These are phyloP conservation scores for Phaedon cochleariae DNA, from an alignment of 2,888 invertebrate genomes.

Conservation along the genomic window DNA sequence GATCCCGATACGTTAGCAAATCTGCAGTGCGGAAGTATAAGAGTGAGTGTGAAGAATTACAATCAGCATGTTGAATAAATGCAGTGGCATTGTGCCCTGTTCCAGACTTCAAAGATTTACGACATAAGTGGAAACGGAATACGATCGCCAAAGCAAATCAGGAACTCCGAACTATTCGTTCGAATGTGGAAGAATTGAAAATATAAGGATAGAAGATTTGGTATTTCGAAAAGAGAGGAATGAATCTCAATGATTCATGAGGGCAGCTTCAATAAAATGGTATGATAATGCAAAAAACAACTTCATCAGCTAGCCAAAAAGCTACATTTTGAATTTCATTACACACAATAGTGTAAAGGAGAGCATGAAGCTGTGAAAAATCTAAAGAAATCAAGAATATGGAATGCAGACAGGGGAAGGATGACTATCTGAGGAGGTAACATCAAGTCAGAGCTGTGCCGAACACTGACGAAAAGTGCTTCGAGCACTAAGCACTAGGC, in stretches of 20 bases:
- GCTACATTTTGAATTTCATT: too few relatives aligned
- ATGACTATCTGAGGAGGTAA: too few relatives aligned
- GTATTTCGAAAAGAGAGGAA: too few relatives aligned
- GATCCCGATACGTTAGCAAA: background rate
- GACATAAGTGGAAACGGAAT: background rate
- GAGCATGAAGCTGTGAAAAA: too few relatives aligned
- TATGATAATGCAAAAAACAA: too few relatives aligned
- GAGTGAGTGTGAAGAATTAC: background rate
- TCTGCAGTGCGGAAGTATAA: background rate
- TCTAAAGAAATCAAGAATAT: too few relatives aligned
- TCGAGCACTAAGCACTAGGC: slow-evolving; percentile 15
- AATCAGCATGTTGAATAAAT: background rate
- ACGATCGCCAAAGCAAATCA: background rate
- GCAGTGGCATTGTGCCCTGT: background rate
- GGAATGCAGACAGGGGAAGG: too few relatives aligned
- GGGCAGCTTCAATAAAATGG: too few relatives aligned
- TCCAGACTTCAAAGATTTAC: background rate
- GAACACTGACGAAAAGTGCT: slow-evolving; percentile 10
- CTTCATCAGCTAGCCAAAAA: too few relatives aligned
- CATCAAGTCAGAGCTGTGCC: slow-evolving; percentile 3
- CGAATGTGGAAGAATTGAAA: background rate
- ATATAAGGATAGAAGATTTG: background rate
- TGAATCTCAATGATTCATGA: too few relatives aligned
- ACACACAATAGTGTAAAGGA: too few relatives aligned
- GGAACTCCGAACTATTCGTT: background rate